These are phyloP conservation scores for Halictus quadricinctus DNA, from an alignment of 2,888 invertebrate genomes.

Conservation along the genomic window DNA sequence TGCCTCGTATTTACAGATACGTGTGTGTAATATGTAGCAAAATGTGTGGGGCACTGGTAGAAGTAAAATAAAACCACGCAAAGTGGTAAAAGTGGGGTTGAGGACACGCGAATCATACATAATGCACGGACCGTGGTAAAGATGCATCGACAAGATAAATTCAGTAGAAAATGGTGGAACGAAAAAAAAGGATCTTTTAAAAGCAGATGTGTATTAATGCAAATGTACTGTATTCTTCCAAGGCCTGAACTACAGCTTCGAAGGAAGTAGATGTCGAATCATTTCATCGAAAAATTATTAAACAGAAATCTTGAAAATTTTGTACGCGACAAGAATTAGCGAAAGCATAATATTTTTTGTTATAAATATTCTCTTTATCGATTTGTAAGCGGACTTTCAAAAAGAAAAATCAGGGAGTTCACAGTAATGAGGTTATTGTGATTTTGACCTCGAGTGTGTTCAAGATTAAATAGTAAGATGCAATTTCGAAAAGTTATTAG, in stretches of 20 bases:
- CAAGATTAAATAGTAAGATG: no score
- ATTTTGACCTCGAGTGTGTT: no score
- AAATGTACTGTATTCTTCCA: conserved; percentile 25
- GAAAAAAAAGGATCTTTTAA: conserved; percentile 53
- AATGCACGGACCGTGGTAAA: conserved; percentile 77
- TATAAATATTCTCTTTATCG: no score
- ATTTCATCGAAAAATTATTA: neutral
- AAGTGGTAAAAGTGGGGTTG: conserved; percentile 66
- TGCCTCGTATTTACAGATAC: neutral
- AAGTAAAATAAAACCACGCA: conserved; percentile 55
- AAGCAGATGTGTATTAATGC: conserved; percentile 33
- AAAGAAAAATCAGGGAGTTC: no score
- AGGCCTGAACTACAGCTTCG: conserved; percentile 7
- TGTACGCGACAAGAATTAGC: no score
- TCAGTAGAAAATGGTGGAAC: conserved; percentile 69
- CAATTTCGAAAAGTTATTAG: no score
- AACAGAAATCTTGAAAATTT: neutral
- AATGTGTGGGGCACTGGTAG: conserved; percentile 29
- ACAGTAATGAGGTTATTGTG: no score
- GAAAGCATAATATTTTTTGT: no score
- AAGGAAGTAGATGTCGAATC: neutral
- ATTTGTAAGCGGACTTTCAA: no score
- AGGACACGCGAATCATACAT: conserved; percentile 81
- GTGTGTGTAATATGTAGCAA: conserved; percentile 17
- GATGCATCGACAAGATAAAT: conserved; percentile 80